Evolutionary conservation across 2,888 invertebrate species (phyloP).

Genomic region (Parnassius orleans): DNA sequence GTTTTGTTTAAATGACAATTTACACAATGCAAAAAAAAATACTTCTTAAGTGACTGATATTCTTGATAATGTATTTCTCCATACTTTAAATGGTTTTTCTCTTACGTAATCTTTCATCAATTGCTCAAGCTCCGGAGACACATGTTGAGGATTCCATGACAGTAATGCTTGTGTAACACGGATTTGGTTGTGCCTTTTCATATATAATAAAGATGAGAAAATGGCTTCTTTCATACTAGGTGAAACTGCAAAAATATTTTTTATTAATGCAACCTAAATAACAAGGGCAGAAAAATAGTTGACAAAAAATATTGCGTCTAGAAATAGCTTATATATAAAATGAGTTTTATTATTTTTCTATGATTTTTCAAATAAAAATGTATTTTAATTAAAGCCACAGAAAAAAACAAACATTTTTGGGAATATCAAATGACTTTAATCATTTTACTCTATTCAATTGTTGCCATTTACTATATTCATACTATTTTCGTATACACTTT

Average conservation of each 20-base stretch:
- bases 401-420: no score
- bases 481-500: no score
- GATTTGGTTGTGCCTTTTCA: conserved; percentile 53
- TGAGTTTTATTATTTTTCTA: no score
- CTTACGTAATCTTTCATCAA: conserved; percentile 51
- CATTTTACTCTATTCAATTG: no score
- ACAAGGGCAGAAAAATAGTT: no score
- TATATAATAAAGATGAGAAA: conserved; percentile 55
- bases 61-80: conserved; percentile 50
- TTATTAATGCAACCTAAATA: no score
- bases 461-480: no score
- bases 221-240: conserved; percentile 60
- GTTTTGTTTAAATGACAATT: conserved; percentile 1
- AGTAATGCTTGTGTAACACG: conserved; percentile 51
- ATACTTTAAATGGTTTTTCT: conserved; percentile 50
- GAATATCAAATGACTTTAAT: no score
- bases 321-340: no score
- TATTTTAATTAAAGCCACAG: no score
- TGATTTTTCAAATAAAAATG: no score
- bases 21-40: neutral
- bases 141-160: conserved; percentile 48
- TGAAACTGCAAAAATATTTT: conserved; percentile 49
- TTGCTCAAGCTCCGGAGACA: conserved; percentile 53
- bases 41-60: conserved; percentile 17
- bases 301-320: no score